Conservation (phyloP, 2,888 invertebrate genomes). For the Catocala fraxini region DNA sequence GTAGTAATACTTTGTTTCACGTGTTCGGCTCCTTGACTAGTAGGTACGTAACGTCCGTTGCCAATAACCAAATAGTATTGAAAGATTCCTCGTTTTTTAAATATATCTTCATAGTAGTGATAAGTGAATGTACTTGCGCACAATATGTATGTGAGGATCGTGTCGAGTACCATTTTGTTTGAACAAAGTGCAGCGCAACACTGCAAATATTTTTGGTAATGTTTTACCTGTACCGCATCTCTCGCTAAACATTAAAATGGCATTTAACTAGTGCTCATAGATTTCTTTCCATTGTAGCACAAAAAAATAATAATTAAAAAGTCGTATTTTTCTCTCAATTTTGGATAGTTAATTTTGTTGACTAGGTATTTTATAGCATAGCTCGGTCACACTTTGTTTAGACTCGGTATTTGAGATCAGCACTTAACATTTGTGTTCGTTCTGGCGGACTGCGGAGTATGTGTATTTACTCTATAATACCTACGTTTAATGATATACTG, state of each 20-base stretch:
- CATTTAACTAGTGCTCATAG: conserved; percentile 80
- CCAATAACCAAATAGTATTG: conserved; percentile 84
- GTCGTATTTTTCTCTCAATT: conserved; percentile 66
- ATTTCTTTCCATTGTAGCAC: conserved; percentile 76
- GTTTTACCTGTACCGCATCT: conserved; percentile 68
- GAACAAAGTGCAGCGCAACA: conserved; percentile 65
- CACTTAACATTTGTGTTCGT: conserved; percentile 53
- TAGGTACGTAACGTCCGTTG: conserved; percentile 73
- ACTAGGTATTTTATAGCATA: conserved; percentile 70
- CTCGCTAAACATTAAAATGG: conserved; percentile 71
- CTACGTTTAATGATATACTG: conserved; percentile 80
- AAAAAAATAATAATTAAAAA: conserved; percentile 53
- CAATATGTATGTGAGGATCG: conserved; percentile 66
- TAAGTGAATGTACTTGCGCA: conserved; percentile 82
- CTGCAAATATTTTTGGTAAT: conserved; percentile 85
- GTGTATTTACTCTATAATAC: conserved; percentile 74
- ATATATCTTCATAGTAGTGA: conserved; percentile 75
- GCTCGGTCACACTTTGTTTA: conserved; percentile 66
- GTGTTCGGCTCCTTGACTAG: conserved; percentile 64
- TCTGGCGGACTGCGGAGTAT: conserved; percentile 66
- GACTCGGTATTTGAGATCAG: conserved; percentile 59
- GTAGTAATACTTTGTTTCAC: conserved; percentile 65
- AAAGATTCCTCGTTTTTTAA: conserved; percentile 74
- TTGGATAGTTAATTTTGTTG: conserved; percentile 69
- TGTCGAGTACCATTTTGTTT: conserved; percentile 57